Percentiles rank a stretch among this genome's conserved stretches.
Evolutionary conservation across 2,797 vertebrate genomes (phyloP).

Genomic region (Halcyon badia): DNA sequence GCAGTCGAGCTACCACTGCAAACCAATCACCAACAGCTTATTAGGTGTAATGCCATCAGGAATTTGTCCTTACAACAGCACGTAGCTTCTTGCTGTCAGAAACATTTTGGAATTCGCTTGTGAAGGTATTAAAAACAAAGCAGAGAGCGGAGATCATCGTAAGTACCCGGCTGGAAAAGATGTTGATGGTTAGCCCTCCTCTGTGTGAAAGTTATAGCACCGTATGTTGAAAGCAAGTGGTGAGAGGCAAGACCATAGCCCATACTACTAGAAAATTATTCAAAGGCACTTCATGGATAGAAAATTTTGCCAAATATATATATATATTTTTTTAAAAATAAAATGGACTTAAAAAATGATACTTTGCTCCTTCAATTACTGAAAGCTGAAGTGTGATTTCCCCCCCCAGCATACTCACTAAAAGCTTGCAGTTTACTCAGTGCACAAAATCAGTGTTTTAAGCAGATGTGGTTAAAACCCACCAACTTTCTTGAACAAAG

Average conservation of each 20-base stretch:
- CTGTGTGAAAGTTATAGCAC: slow-evolving; percentile 79
- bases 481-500: neutral
- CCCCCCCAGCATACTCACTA: neutral
- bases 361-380: slow-evolving; percentile 67
- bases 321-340: slow-evolving; percentile 62
- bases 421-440: neutral
- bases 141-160: neutral
- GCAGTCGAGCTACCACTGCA: neutral
- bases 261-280: slow-evolving; percentile 71
- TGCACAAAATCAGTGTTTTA: neutral
- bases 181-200: slow-evolving; percentile 74
- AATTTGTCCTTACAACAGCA: neutral
- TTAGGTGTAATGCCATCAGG: neutral
- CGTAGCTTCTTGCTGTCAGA: accelerated
- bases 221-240: slow-evolving; percentile 71
- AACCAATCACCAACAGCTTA: neutral
- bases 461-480: neutral
- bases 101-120: neutral
- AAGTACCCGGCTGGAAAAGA: slow-evolving; percentile 11
- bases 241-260: slow-evolving; percentile 73
- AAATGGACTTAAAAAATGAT: slow-evolving; percentile 54
- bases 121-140: slow-evolving; percentile 32
- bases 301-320: slow-evolving; percentile 77
- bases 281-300: slow-evolving; percentile 86
- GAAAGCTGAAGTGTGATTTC: slow-evolving; percentile 59